Base-by-base conservation (phyloP, 2,888 invertebrate species). In the Mylabris sibirica region DNA sequence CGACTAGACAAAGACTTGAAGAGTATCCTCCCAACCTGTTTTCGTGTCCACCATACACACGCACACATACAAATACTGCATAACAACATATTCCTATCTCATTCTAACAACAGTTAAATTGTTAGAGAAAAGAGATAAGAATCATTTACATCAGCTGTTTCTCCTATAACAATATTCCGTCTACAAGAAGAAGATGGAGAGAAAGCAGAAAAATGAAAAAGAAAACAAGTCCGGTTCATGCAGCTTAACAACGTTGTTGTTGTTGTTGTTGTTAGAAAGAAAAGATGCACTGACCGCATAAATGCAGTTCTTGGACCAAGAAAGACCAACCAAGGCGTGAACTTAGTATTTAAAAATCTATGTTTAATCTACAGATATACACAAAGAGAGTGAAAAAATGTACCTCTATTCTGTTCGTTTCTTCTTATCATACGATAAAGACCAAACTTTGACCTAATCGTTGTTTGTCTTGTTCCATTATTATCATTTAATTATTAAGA, bases 261-360 rank as follows among this genome's bases (percentile, higher is more conserved):
- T 49, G 49, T 49, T 57, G 57, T 57, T 57, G 57, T 57, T 57
- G 59, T 30, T 66, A 63, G 69, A 66, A 65, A 60, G 64, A 63
- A 68, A 60, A 66, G 81, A 81, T 80, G 82, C 83, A 83, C 83
- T 84, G 83, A 84, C 84, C 84, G 85, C 84, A 82, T 85, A 82
- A 30, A 83, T 81, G 82, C 82, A 84, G 83, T 44, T 44, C 67
- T 71, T 70, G 71, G 71, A 70, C 74, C 71, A 81, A 57, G 4
- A 38, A 11, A 57, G 57, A 57, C 57, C 57, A 57, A 57, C 22
- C 53, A 26, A 57, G 26, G 26, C 81, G 84, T 87, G 86, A 87
- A 87, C 87, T 87, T 86, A 87, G 86, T 86, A 85, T 38, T 44
- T 59, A 59, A 59, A 59, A 30, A 57, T n/a, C 11, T 57, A 59